phyloP scores from a whole-genome alignment of 2,888 invertebrate genomes.

The Hirtodrosophila confusa region DNA sequence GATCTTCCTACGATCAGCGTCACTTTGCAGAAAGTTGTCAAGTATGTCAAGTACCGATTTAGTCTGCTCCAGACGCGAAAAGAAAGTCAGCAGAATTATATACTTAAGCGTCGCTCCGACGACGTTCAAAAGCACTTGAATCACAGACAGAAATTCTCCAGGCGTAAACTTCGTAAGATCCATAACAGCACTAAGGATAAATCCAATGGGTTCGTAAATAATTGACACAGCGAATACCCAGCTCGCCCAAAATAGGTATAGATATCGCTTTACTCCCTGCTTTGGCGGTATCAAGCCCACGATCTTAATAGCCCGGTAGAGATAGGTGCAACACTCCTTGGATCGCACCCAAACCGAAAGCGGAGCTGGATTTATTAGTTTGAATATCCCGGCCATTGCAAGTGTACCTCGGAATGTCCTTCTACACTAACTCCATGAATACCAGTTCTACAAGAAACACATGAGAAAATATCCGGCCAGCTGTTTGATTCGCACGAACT shows the following conservation, averaged over 20 bases:
- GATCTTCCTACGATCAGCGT: conserved; percentile 38
- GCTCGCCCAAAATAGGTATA: conserved; percentile 34
- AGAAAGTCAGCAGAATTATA: conserved; percentile 13
- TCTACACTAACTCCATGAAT: too few species aligned
- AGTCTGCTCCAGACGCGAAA: conserved; percentile 20
- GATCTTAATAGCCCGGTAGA: conserved; percentile 28
- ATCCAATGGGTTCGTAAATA: conserved; percentile 36
- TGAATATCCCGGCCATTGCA: conserved; percentile 14
- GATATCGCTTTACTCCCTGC: conserved; percentile 15
- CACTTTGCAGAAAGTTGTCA: conserved; percentile 22
- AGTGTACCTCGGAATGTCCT: too few species aligned
- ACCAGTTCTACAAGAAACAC: too few species aligned
- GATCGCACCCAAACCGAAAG: conserved; percentile 32
- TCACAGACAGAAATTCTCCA: conserved; percentile 41
- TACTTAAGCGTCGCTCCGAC: conserved; percentile 27
- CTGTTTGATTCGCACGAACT: too few species aligned
- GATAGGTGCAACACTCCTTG: conserved; percentile 28
- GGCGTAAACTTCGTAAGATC: conserved; percentile 41
- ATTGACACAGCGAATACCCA: conserved; percentile 9
- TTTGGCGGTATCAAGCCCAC: conserved; percentile 43
- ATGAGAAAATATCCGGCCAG: too few species aligned
- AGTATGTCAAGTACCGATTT: conserved; percentile 31
- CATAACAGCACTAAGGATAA: conserved; percentile 34
- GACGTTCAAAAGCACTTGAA: conserved; percentile 37
- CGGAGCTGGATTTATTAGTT: conserved; percentile 32